Evolutionary conservation across 2,888 invertebrate species (phyloP).

Genomic region (Penaeus monodon): DNA sequence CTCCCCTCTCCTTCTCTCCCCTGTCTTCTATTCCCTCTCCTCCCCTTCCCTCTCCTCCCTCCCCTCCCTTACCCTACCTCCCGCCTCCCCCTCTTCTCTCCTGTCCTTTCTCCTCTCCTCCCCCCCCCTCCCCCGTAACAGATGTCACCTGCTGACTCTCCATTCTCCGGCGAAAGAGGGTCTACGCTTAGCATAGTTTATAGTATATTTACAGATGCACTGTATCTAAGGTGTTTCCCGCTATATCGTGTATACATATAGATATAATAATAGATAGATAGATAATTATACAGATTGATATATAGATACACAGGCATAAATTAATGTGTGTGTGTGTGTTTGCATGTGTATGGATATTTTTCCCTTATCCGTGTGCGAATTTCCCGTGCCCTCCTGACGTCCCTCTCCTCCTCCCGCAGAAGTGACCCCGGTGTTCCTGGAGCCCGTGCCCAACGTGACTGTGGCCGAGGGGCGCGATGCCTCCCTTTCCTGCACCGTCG

Average conservation of each 20-base stretch:
- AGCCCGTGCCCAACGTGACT: conserved; percentile 78
- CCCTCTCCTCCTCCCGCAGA: conserved; percentile 18
- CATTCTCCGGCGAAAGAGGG: neutral
- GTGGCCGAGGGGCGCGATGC: conserved; percentile 91
- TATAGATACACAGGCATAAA: no score
- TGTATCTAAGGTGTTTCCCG: no score
- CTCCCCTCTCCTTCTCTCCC: neutral
- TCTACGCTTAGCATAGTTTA: no score
- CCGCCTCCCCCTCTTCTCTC: neutral
- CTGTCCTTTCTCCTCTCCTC: neutral
- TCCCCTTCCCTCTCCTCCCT: no score
- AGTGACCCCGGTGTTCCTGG: conserved; percentile 43
- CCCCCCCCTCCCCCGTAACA: neutral
- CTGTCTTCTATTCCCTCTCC: no score
- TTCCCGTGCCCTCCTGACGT: neutral
- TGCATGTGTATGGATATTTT: neutral
- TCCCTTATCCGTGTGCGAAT: no score
- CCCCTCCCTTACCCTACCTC: neutral
- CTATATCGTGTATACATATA: no score
- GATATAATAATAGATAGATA: no score
- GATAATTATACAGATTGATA: no score
- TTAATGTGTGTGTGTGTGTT: no score
- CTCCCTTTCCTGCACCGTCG: conserved; percentile 89
- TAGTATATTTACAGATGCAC: no score
- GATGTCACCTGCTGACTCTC: neutral